These are phyloP conservation scores for Zalophus californianus DNA, from an alignment of 2,797 vertebrate species.

Conservation along the genomic window DNA sequence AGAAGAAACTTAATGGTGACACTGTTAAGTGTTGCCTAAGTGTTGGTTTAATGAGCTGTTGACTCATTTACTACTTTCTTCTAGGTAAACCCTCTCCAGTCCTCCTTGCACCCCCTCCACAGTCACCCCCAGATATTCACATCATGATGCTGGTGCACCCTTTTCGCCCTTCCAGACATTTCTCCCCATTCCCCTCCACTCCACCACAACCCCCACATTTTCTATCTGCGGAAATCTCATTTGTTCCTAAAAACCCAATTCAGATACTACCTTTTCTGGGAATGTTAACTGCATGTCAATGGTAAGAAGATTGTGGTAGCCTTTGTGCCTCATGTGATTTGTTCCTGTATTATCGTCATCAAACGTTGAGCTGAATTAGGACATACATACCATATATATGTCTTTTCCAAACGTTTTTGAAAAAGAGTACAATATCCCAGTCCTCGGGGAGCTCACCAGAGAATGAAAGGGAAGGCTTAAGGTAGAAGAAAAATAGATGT, in stretches of 20 bases:
- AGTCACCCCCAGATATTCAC: neutral
- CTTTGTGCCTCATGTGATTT: neutral
- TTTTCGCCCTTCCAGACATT: neutral
- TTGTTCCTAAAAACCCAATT: neutral
- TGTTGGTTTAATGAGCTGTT: neutral
- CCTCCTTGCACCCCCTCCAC: neutral
- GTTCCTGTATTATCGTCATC: neutral
- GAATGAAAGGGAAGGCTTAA: conserved; percentile 24
- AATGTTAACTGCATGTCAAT: neutral
- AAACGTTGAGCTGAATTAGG: neutral
- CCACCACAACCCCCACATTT: neutral
- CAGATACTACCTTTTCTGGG: neutral
- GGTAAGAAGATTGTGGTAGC: neutral
- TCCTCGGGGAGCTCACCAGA: conserved; percentile 16
- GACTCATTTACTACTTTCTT: neutral
- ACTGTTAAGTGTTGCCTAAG: neutral
- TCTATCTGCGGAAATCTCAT: neutral
- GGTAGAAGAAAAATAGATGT: neutral
- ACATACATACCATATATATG: neutral
- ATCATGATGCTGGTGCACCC: neutral
- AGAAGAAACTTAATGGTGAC: neutral
- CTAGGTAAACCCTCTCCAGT: neutral
- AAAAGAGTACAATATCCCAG: conserved; percentile 23
- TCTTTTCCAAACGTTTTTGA: neutral
- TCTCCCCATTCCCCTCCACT: neutral